A percentile compares a stretch with the other conserved stretches of the same genome.
These are phyloP conservation scores for Calyptomena viridis DNA, from an alignment of 2,113 vertebrate genomes.

Conservation along the genomic window DNA sequence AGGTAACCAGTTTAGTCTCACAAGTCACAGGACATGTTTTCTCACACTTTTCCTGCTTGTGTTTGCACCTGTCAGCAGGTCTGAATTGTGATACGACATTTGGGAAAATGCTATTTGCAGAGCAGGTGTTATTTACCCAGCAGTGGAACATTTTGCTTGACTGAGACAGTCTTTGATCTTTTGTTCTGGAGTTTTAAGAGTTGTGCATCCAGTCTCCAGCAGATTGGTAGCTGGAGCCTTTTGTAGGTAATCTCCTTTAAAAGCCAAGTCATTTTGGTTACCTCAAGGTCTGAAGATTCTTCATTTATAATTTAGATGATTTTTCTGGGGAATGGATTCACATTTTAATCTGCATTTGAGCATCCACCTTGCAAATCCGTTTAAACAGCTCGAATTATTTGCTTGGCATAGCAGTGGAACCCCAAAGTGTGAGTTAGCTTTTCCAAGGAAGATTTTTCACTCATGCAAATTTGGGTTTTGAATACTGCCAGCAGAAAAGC, in stretches of 20 bases:
- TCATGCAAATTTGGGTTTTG: slow-evolving; percentile 7
- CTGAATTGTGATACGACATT: background rate
- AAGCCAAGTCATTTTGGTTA: background rate
- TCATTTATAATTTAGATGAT: background rate
- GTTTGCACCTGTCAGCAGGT: background rate
- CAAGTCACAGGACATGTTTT: background rate
- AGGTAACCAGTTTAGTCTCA: background rate
- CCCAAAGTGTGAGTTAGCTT: background rate
- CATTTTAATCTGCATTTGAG: slow-evolving; percentile 20
- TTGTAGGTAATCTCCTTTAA: slow-evolving; percentile 36
- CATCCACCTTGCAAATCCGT: background rate
- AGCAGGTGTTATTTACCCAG: slow-evolving; percentile 16
- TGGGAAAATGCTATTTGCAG: background rate
- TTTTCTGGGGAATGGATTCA: slow-evolving; percentile 10
- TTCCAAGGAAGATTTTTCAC: slow-evolving; percentile 9
- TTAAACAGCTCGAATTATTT: slow-evolving; percentile 30
- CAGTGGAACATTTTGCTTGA: background rate
- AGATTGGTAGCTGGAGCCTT: background rate
- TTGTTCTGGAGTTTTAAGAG: slow-evolving; percentile 7
- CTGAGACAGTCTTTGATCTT: slow-evolving; percentile 23
- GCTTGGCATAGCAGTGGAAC: background rate
- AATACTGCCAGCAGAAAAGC: background rate
- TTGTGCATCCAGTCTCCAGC: accelerated
- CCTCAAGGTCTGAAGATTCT: slow-evolving; percentile 7
- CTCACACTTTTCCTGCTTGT: background rate